A percentile compares a stretch with the other conserved stretches of the same genome.
These are phyloP conservation scores for Tridacna gigas DNA, from an alignment of 2,888 invertebrate genomes.

Conservation along the genomic window DNA sequence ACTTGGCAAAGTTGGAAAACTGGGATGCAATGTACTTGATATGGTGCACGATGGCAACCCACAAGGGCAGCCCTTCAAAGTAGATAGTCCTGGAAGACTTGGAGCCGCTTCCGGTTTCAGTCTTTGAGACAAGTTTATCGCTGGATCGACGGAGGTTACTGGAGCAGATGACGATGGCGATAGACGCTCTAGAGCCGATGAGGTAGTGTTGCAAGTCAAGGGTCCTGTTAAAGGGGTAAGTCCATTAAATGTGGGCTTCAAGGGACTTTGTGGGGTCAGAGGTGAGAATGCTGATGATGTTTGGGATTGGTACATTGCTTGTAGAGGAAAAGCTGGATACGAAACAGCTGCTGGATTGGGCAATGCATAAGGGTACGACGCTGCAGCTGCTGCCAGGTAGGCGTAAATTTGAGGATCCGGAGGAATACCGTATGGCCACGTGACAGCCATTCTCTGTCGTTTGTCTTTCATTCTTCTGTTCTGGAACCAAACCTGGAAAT, in stretches of 20 bases:
- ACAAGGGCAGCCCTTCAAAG: slow-evolving; percentile 62
- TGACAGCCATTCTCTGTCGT: slow-evolving; percentile 95
- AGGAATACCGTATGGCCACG: slow-evolving; percentile 93
- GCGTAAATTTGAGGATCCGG: slow-evolving; percentile 94
- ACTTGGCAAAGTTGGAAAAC: slow-evolving; percentile 53
- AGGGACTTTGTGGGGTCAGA: slow-evolving; percentile 56
- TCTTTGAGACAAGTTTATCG: slow-evolving; percentile 56
- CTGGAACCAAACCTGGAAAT: slow-evolving; percentile 93
- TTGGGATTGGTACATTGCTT: slow-evolving; percentile 62
- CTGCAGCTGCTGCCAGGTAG: slow-evolving; percentile 94
- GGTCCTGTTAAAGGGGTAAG: slow-evolving; percentile 53
- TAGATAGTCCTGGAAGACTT: slow-evolving; percentile 43
- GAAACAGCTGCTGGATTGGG: slow-evolving; percentile 66
- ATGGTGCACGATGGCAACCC: slow-evolving; percentile 60
- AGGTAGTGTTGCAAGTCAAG: slow-evolving; percentile 24
- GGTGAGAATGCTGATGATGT: slow-evolving; percentile 67
- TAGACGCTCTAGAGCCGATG: slow-evolving; percentile 55
- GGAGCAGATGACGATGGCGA: slow-evolving; percentile 42
- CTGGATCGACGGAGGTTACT: slow-evolving; percentile 32
- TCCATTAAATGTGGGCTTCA: slow-evolving; percentile 63
- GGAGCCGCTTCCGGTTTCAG: slow-evolving; percentile 38
- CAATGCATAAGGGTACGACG: slow-evolving; percentile 76
- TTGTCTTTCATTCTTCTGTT: slow-evolving; percentile 99
- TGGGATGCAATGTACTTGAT: slow-evolving; percentile 53
- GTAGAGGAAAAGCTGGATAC: slow-evolving; percentile 64